Evolutionary conservation across 2,888 invertebrate genomes (phyloP), one percentile per base, ranked within the genome.

Genomic region (Baronia brevicornis): DNA sequence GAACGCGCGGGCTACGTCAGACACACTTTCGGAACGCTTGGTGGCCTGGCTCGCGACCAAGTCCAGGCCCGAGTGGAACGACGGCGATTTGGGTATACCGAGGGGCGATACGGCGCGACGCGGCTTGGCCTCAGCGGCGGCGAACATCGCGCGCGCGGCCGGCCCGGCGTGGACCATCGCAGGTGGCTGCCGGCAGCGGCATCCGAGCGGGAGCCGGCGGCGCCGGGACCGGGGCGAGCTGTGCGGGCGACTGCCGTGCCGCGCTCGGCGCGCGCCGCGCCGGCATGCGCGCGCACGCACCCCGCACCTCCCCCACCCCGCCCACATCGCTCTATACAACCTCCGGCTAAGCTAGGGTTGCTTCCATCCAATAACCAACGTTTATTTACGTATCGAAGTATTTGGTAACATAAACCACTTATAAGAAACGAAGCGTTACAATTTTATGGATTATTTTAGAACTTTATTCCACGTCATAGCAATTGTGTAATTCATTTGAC

Each of bases 21-120:
- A 71, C 32, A 78, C 78, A 51, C 75, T 78, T 61, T 75, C 77
- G 38, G 75, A 70, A 40, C 78, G 75, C 68, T 86, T 71, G 68
- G 73, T 55, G 73, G 62, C 49, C 51, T 87, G 88, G 50, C 86
- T 89, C 39, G 92, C 91, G 55, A 92, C 91, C 59, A 92, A 88
- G 70, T 94, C 93, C 51, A 94, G 86, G 36, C 93, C 94, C 75
- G 93, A 92, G 77, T 94, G 94, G 78, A 94, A 94, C 65, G 93
- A 94, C 47, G 94, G 94, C 57, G 93, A 93, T 77, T 94, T 94
- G 51, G 94, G 94, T 63, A 94, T 90, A 48, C 93, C 91, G 69
- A 90, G 84, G 54, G 87, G 86, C 60, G 87, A 86, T 66, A 86
- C 84, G 66, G 79, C 75, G 61, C 80, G 84, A 47, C 79, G 82